Conservation (phyloP, 2,113 vertebrate genomes). For the Coptodon rendalli region DNA sequence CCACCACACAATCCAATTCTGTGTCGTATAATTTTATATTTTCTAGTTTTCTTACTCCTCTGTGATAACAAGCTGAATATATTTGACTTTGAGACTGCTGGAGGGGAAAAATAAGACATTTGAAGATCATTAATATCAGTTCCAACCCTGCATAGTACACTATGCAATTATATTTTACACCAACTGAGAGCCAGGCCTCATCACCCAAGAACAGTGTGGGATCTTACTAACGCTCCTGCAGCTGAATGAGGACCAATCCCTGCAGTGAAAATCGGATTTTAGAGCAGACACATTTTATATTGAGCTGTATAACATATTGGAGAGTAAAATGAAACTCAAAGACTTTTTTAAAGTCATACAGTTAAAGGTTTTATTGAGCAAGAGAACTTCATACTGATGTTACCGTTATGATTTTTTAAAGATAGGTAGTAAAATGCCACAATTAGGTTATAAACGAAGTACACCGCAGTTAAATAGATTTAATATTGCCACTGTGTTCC, state of each 20-base stretch:
- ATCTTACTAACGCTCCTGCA: not conserved
- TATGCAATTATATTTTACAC: not conserved
- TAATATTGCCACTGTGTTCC: not conserved
- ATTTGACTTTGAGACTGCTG: not conserved
- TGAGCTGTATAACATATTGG: not conserved
- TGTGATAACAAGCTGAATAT: not conserved
- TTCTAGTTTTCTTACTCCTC: not conserved
- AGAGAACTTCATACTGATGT: accelerated
- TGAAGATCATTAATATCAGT: not conserved
- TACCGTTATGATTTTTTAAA: not conserved
- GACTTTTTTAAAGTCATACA: not conserved
- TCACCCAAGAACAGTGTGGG: not conserved
- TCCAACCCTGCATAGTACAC: not conserved
- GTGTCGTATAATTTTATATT: not conserved
- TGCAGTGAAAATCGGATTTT: not conserved
- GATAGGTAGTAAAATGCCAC: not conserved
- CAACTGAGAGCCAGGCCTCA: not conserved
- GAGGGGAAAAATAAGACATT: not conserved
- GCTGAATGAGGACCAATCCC: not conserved
- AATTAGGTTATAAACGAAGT: not conserved
- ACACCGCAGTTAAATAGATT: not conserved
- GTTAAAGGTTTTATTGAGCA: not conserved
- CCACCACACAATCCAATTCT: not conserved
- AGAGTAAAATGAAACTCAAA: not conserved
- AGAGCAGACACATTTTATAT: not conserved